phyloP scores from a whole-genome alignment of 2,888 invertebrate species.

The Odontocolon sp. region DNA sequence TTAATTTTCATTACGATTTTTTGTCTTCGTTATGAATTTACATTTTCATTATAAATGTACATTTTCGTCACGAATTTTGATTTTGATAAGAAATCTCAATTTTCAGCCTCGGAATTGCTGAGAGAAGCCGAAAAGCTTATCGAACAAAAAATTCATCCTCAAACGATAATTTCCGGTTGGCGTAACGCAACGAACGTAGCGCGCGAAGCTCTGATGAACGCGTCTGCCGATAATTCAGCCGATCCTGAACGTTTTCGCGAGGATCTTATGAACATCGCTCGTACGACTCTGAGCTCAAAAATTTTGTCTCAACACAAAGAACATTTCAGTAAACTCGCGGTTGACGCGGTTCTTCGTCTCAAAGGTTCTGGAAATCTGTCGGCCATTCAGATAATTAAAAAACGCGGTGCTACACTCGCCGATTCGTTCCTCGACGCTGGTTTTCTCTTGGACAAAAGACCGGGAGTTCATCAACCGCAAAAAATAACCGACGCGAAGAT shows the following conservation, averaged over 20 bases:
- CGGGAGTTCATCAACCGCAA: conserved; percentile 98
- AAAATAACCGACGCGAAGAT: conserved; percentile 97
- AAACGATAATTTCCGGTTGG: conserved; percentile 98
- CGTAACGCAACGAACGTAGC: conserved; percentile 93
- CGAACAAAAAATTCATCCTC: conserved; percentile 97
- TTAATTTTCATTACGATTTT: too few species aligned
- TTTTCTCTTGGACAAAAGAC: conserved; percentile 97
- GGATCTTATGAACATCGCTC: conserved; percentile 97
- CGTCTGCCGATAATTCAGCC: conserved; percentile 91
- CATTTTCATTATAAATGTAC: too few species aligned
- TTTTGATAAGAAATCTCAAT: too few species aligned
- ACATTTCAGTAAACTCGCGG: conserved; percentile 96
- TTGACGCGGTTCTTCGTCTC: conserved; percentile 96
- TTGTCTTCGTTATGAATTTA: too few species aligned
- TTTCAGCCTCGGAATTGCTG: conserved; percentile 93
- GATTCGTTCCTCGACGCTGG: conserved; percentile 98
- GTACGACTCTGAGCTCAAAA: conserved; percentile 98
- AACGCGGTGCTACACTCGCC: conserved; percentile 94
- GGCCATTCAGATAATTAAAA: conserved; percentile 99
- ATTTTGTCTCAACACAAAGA: conserved; percentile 99
- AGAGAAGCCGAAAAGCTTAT: conserved; percentile 97
- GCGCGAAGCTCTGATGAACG: conserved; percentile 88
- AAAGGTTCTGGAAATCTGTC: conserved; percentile 97
- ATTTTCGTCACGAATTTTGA: too few species aligned
- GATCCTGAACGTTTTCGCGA: conserved; percentile 90